phyloP scores from a whole-genome alignment of 2,888 invertebrate species.

The Synergus itoensis region DNA sequence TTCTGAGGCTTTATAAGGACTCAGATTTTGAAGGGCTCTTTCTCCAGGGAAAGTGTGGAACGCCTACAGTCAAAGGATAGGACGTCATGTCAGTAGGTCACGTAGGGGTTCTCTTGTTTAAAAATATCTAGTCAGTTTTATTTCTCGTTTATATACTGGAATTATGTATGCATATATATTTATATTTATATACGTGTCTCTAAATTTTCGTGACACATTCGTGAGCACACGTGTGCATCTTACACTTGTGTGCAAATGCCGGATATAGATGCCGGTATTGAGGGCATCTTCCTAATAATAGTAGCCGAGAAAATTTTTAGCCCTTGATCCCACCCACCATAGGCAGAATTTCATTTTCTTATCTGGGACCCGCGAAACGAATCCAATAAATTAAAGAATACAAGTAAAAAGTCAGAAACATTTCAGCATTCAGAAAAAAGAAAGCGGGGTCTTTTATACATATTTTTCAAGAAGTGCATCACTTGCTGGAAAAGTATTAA shows the following conservation, averaged over 20 bases:
- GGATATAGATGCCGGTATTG: constrained; percentile 75
- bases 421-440: background rate
- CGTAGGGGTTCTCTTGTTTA: background rate
- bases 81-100: constrained; percentile 6
- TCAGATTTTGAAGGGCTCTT: background rate
- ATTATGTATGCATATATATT: constrained; percentile 2
- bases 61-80: background rate
- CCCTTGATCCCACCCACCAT: constrained; percentile 73
- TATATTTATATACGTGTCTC: background rate
- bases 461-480: background rate
- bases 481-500: constrained; percentile 39
- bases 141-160: constrained; percentile 20
- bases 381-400: background rate
- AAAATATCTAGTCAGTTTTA: constrained; percentile 15
- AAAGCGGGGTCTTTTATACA: background rate
- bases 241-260: constrained; percentile 65
- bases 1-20: background rate
- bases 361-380: constrained; percentile 60
- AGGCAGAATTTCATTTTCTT: constrained; percentile 58
- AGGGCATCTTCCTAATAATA: constrained; percentile 77
- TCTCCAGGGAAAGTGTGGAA: constrained; percentile 1
- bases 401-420: constrained; percentile 34
- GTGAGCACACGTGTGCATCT: constrained; percentile 51
- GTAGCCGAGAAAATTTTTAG: constrained; percentile 75
- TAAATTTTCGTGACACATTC: constrained; percentile 27